Percentiles rank a stretch among this genome's conserved stretches.
Conservation (phyloP, 2,888 invertebrate genomes). For the Thecophora atra region DNA sequence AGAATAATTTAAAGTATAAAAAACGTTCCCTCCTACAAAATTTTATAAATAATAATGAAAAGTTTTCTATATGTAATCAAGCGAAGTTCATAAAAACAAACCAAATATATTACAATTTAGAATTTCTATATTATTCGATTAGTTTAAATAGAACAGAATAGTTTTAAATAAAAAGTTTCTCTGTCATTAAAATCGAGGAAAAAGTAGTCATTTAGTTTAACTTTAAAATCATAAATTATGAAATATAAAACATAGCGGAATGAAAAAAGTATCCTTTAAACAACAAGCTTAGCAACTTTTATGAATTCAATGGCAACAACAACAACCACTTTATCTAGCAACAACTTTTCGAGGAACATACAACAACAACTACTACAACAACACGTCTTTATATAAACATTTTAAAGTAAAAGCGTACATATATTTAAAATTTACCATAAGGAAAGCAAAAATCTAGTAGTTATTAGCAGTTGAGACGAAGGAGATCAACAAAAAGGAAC, state of each 20-base stretch:
- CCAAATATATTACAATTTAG: background rate
- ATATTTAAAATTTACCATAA: background rate
- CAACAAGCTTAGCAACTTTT: background rate
- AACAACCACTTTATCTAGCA: constrained; percentile 27
- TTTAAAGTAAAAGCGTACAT: constrained; percentile 35
- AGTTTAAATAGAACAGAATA: background rate
- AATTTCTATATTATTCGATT: background rate
- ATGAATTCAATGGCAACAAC: background rate
- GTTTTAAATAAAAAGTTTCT: too few species aligned
- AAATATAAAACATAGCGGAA: background rate
- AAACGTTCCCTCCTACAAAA: too few species aligned
- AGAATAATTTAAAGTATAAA: too few species aligned
- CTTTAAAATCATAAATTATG: background rate
- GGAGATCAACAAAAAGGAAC: constrained; percentile 27
- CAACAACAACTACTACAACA: constrained; percentile 24
- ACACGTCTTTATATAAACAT: constrained; percentile 37
- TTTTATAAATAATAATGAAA: too few species aligned
- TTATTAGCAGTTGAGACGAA: constrained; percentile 34
- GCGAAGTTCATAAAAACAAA: too few species aligned
- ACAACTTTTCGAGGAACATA: constrained; percentile 36
- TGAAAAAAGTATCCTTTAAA: background rate
- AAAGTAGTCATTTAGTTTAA: background rate
- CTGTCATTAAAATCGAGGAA: background rate
- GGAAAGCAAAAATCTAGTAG: constrained; percentile 13
- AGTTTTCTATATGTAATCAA: too few species aligned